Evolutionary conservation across 1,140 invertebrate genomes (phyloP).

Genomic region (Aethina tumida): DNA sequence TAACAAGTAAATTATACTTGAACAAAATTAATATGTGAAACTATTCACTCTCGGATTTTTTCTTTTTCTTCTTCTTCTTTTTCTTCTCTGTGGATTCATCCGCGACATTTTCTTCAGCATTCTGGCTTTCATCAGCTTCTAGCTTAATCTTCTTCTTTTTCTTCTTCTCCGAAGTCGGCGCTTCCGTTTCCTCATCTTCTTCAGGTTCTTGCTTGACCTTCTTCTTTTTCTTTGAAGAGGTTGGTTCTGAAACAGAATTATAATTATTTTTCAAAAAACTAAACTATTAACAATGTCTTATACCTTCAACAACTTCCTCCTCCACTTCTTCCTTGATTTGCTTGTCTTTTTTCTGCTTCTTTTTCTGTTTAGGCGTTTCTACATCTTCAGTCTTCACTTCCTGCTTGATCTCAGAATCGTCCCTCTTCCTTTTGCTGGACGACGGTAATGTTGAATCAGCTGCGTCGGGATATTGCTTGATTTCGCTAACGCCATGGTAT

Average conservation of each 20-base stretch:
- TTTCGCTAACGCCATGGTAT: conserved; percentile 70
- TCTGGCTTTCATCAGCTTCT: conserved; percentile 1
- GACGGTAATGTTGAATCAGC: conserved; percentile 49
- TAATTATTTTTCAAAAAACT: too few relatives aligned
- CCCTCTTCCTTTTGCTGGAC: conserved; percentile 39
- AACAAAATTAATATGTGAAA: conserved; percentile 4
- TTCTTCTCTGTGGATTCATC: conserved; percentile 21
- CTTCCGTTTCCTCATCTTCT: conserved; percentile 18
- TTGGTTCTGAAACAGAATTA: too few relatives aligned
- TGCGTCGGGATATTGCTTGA: conserved; percentile 50
- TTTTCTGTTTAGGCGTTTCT: conserved; percentile 23
- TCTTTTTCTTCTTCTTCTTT: conserved; percentile 25
- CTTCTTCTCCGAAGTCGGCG: conserved; percentile 34
- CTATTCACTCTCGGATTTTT: conserved; percentile 14
- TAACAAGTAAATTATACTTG: not conserved
- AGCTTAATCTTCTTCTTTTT: conserved; percentile 37
- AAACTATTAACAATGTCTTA: too few relatives aligned
- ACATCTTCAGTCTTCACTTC: conserved; percentile 22
- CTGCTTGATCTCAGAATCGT: conserved; percentile 34
- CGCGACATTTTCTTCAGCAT: not conserved
- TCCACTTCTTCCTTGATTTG: conserved; percentile 18
- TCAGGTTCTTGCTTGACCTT: conserved; percentile 19
- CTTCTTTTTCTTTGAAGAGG: conserved; percentile 27
- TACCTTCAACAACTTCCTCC: conserved; percentile 8
- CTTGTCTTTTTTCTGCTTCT: conserved; percentile 20